A percentile compares a stretch with the other conserved stretches of the same genome.
Conservation (phyloP, 1,140 invertebrate species). For the Polypedilum pembai region DNA sequence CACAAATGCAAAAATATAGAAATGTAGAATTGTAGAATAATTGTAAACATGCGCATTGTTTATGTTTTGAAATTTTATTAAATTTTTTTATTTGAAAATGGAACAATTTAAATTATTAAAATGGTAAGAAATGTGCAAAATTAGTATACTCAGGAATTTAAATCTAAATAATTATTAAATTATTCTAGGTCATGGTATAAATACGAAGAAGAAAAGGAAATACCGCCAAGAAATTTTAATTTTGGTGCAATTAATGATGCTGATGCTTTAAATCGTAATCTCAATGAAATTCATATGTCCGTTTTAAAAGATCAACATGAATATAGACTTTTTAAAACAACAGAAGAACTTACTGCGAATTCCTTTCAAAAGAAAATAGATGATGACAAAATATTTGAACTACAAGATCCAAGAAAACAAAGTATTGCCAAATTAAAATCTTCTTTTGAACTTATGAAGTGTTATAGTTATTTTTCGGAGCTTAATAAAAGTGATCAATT, state of each 20-base stretch:
- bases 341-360: neutral
- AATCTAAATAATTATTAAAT: neutral
- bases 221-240: neutral
- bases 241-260: neutral
- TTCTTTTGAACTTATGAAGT: neutral
- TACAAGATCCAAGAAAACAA: neutral
- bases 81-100: neutral
- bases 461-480: neutral
- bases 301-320: neutral
- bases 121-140: neutral
- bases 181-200: slow-evolving; percentile 14
- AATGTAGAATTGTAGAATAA: no score
- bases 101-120: slow-evolving; percentile 17
- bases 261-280: neutral
- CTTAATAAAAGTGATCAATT: neutral
- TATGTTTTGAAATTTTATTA: neutral
- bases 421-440: neutral
- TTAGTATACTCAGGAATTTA: neutral
- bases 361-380: neutral
- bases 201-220: slow-evolving; percentile 13
- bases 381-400: neutral
- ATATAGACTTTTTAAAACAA: neutral
- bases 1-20: neutral
- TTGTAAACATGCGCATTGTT: neutral
- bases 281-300: slow-evolving; percentile 18